Evolutionary conservation across 2,888 invertebrate genomes (phyloP).

Genomic region (Charanyca ferruginea): DNA sequence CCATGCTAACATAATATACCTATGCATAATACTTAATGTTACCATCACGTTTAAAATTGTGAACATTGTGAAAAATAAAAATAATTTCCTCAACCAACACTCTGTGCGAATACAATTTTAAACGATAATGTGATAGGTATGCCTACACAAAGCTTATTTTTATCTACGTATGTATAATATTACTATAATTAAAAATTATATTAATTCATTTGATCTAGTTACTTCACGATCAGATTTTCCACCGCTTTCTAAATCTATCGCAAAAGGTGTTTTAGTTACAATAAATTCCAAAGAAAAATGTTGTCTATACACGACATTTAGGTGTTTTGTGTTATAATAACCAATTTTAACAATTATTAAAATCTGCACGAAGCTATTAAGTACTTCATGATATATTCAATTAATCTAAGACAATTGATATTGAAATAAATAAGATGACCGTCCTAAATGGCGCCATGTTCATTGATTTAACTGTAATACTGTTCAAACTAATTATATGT

Average conservation of each 20-base stretch:
- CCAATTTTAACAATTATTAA: constrained; percentile 54
- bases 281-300: constrained; percentile 50
- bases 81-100: constrained; percentile 34
- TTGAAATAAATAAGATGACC: constrained; percentile 23
- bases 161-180: constrained; percentile 78
- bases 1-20: constrained; percentile 44
- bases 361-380: constrained; percentile 34
- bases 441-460: constrained; percentile 24
- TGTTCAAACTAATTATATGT: not conserved
- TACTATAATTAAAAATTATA: constrained; percentile 68
- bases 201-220: constrained; percentile 87
- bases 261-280: constrained; percentile 45
- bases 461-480: constrained; percentile 18
- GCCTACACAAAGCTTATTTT: constrained; percentile 62
- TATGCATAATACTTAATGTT: constrained; percentile 47
- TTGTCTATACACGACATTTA: constrained; percentile 55
- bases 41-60: constrained; percentile 64
- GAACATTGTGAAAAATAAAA: constrained; percentile 33
- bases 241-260: constrained; percentile 55
- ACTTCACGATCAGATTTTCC: constrained; percentile 68
- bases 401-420: constrained; percentile 34
- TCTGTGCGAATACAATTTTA: constrained; percentile 62
- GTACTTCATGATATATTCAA: constrained; percentile 22
- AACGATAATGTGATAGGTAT: constrained; percentile 58
- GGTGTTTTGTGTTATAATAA: constrained; percentile 54